Evolutionary conservation across 2,888 invertebrate species (phyloP), one percentile per base, ranked within the genome.

Genomic region (Scaeva pyrastri): DNA sequence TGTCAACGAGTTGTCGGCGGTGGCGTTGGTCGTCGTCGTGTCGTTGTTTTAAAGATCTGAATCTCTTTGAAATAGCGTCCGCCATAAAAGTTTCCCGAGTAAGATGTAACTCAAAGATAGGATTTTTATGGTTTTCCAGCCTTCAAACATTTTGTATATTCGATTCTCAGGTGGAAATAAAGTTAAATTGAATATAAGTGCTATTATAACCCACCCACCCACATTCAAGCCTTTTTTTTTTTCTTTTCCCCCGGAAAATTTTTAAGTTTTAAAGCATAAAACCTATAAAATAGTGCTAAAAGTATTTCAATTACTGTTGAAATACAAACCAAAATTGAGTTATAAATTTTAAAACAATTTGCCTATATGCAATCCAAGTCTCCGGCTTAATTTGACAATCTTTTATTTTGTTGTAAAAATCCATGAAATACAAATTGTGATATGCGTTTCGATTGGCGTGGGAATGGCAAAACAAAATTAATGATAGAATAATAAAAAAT

Each of bases 71-170:
- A 80, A 84, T 72, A 66, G 72, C 76, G 39, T 39, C 12, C 72
- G 56, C 85, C 39, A 68, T 68, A 52, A 68, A 52, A 52, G 68
- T 52, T 39, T 50, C 36, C 23, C 19, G 45, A 52, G 52, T 52
- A 10, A 83, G 85, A 85, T 76, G 60, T 73, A 60, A 45, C 70
- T 43, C n/a, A 21, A 4, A 73, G 85, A 77, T 80, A 76, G 41
- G 66, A 79, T 76, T 76, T 80, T 79, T 21, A 41, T 75, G 62
- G 78, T 73, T 73, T 74, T 10, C 8, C 16, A 56, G 36, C 75
- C n/a, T 66, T 56, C 58, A 48, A 77, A 60, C 76, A 72, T 80
- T 84, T 80, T 75, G 79, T 80, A 85, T n/a, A 73, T 70, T 56
- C 4, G 73, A 14, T 26, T 48, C 14, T 39, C n/a, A 55, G 48